These are phyloP conservation scores for Hyla sarda DNA, from an alignment of 2,113 vertebrate genomes.

Conservation along the genomic window DNA sequence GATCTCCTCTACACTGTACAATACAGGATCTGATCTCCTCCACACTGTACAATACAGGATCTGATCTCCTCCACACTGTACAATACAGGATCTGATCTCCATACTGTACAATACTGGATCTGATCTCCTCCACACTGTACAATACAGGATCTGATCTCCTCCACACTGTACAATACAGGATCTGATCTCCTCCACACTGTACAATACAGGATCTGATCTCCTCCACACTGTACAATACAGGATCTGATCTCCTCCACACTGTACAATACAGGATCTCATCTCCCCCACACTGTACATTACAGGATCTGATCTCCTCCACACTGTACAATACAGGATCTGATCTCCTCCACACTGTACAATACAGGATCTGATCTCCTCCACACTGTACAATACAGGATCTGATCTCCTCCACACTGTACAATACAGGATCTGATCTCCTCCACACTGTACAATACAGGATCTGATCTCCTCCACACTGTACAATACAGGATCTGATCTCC, in stretches of 20 bases:
- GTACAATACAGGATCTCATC: not conserved
- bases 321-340: not conserved
- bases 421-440: not conserved
- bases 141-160: not conserved
- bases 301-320: not conserved
- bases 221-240: not conserved
- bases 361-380: not conserved
- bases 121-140: not conserved
- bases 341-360: not conserved
- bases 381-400: not conserved
- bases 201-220: not conserved
- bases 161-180: not conserved
- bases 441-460: not conserved
- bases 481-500: not conserved
- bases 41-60: not conserved
- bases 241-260: not conserved
- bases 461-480: not conserved
- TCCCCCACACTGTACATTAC: not conserved
- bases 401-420: not conserved
- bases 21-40: not conserved
- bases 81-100: constrained; percentile 6
- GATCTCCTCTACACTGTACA: not conserved
- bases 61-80: not conserved
- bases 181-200: not conserved
- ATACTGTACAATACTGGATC: not conserved